Evolutionary conservation across 2,888 invertebrate genomes (phyloP).

Genomic region (Dasypolia templi): DNA sequence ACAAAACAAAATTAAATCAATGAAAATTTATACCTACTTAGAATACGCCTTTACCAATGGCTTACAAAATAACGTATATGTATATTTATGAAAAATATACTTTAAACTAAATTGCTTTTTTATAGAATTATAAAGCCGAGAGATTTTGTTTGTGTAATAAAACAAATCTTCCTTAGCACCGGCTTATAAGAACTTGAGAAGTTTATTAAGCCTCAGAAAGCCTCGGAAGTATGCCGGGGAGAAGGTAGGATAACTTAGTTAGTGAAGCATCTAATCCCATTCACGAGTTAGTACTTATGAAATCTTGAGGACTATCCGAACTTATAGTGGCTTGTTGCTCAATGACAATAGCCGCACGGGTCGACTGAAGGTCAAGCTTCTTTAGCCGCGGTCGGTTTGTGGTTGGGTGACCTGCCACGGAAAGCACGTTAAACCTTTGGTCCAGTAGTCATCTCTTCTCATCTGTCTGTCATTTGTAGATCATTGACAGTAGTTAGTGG

Average conservation of each 20-base stretch:
- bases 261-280: slow-evolving; percentile 15
- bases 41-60: too few relatives aligned
- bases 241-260: not conserved
- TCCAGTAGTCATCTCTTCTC: too few relatives aligned
- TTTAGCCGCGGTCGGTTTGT: not conserved
- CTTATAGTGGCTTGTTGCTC: not conserved
- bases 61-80: not conserved
- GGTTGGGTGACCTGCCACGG: not conserved
- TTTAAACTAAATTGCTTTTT: not conserved
- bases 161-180: slow-evolving; percentile 9
- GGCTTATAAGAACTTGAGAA: slow-evolving; percentile 19
- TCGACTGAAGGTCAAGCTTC: too few relatives aligned
- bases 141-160: slow-evolving; percentile 27
- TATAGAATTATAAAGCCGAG: slow-evolving; percentile 17
- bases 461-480: not conserved
- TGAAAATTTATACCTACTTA: too few relatives aligned
- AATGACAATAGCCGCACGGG: not conserved
- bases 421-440: too few relatives aligned
- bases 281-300: not conserved
- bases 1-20: too few relatives aligned
- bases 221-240: slow-evolving; percentile 5
- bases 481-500: too few relatives aligned
- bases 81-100: not conserved
- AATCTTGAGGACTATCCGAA: slow-evolving; percentile 11
- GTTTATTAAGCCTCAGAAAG: slow-evolving; percentile 23